Conservation (phyloP, 2,113 vertebrate species). For the Takifugu bimaculatus region DNA sequence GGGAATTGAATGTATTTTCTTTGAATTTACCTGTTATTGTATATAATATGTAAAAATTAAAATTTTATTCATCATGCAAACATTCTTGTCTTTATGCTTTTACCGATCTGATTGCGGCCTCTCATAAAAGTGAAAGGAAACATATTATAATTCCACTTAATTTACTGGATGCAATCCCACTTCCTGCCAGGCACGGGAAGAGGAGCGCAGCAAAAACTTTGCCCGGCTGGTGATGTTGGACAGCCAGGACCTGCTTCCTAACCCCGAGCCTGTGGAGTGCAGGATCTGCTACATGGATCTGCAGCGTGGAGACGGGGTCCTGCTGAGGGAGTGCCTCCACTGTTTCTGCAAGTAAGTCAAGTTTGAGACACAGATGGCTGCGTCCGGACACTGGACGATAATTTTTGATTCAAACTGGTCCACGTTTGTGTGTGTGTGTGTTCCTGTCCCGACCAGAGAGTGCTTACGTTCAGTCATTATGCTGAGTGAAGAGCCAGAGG, state of each 20-base stretch:
- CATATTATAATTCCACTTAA: slow-evolving; percentile 6
- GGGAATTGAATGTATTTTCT: slow-evolving; percentile 45
- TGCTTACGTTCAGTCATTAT: slow-evolving; percentile 82
- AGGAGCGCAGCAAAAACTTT: slow-evolving; percentile 78
- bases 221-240: slow-evolving; percentile 78
- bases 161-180: slow-evolving; percentile 18
- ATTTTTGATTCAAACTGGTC: background rate
- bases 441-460: slow-evolving; percentile 59
- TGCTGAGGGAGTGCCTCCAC: slow-evolving; percentile 85
- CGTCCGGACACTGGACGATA: too few relatives aligned
- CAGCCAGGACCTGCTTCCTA: slow-evolving; percentile 78
- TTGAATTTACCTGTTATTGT: slow-evolving; percentile 39
- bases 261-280: slow-evolving; percentile 78
- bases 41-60: slow-evolving; percentile 45
- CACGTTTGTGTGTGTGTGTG: background rate
- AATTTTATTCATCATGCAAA: slow-evolving; percentile 11
- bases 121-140: background rate
- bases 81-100: slow-evolving; percentile 3
- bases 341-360: slow-evolving; percentile 78
- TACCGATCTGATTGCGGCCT: background rate
- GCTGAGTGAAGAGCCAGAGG: slow-evolving; percentile 79
- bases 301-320: slow-evolving; percentile 73
- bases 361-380: background rate
- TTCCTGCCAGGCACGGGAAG: slow-evolving; percentile 72
- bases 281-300: slow-evolving; percentile 79